These are phyloP conservation scores for Rapana venosa DNA, from an alignment of 2,888 invertebrate genomes.

Conservation along the genomic window DNA sequence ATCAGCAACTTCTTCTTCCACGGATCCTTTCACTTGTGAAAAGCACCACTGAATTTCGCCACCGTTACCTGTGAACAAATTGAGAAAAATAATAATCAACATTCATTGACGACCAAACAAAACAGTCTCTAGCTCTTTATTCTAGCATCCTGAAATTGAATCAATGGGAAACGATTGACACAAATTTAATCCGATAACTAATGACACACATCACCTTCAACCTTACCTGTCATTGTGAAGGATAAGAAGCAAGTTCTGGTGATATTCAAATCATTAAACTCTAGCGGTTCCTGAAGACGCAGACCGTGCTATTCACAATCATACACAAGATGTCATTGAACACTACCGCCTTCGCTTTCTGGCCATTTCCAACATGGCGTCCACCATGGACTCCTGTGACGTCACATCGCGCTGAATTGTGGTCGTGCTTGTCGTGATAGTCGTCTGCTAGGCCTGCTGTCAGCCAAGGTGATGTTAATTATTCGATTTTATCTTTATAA, in stretches of 20 bases:
- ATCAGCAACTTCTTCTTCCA: constrained; percentile 99
- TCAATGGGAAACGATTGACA: background rate
- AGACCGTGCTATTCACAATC: constrained; percentile 30
- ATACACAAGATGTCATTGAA: constrained; percentile 42
- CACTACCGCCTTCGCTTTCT: constrained; percentile 41
- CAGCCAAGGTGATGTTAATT: no score
- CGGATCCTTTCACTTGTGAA: constrained; percentile 99
- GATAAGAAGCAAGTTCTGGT: constrained; percentile 12
- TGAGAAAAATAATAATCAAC: background rate
- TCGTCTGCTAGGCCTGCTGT: background rate
- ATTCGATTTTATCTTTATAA: no score
- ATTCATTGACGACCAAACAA: background rate
- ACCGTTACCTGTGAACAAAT: constrained; percentile 68
- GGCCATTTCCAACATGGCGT: constrained; percentile 52
- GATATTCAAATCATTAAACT: constrained; percentile 26
- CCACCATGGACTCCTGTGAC: constrained; percentile 46
- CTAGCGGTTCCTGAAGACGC: background rate
- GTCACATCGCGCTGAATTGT: constrained; percentile 52
- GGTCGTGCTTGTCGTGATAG: constrained; percentile 26
- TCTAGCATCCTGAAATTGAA: background rate
- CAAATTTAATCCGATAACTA: background rate
- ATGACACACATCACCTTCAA: background rate
- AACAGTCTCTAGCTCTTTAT: background rate
- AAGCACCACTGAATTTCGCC: constrained; percentile 98
- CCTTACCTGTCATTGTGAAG: constrained; percentile 51